Base-by-base conservation (phyloP, 2,888 invertebrate species). In the Ischnus inquisitorius region DNA sequence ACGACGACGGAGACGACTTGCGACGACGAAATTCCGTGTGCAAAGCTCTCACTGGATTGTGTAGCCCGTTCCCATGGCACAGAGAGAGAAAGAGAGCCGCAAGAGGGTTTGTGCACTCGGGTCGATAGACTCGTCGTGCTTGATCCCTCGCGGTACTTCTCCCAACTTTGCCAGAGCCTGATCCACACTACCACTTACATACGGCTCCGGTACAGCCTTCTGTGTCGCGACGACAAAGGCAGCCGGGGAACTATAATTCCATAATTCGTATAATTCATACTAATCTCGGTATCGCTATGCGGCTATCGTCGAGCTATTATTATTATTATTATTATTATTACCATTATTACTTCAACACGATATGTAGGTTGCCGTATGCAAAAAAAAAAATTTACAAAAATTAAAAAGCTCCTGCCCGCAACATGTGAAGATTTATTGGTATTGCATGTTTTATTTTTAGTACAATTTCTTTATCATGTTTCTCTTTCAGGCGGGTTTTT, bases 91-190 rank as follows among this genome's bases (percentile, higher is more conserved):
- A 48, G 65, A 48, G 57, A 75, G 68, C 39, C 34, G 77, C 19
- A 64, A 71, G 41, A 34, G 74, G 74, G 79, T 78, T 80, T 77
- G 84, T 78, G 77, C 84, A 81, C 74, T 84, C 77, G 80, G 84
- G 84, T 84, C 84, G 84, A 84, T 84, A 78, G 81, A 78, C 80
- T 81, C 54, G 60, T 80, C 76, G 77, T 78, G 78, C 78, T 81
- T 81, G 84, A 84, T 81, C 68, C 77, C 83, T 76, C 76, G 76
- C 34, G 46, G 65, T n/a, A 25, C 46, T 76, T 68, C 65, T 72
- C 71, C 71, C 48, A 62, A 48, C 8, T 25, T 43, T 41, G 68
- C 41, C 72, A 25, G 78, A 69, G 65, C 60, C 74, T 75, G 54
- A 64, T 68, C 78, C 80, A 41, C 80, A 41, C 64, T 65, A 28